phyloP scores from a whole-genome alignment of 1,140 invertebrate genomes.

The Andricus grossulariae region DNA sequence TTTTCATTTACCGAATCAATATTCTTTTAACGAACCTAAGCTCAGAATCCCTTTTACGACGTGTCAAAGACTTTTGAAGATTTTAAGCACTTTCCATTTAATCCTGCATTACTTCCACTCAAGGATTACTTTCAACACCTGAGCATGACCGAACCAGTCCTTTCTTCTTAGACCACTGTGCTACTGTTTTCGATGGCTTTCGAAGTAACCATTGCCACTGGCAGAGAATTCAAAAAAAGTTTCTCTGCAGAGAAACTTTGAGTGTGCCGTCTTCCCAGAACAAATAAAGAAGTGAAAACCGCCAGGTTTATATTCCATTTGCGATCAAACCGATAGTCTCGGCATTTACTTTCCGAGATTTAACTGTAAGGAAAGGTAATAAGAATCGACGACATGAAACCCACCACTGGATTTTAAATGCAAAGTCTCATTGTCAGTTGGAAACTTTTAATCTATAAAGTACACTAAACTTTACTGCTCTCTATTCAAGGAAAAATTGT shows the following conservation, averaged over 20 bases:
- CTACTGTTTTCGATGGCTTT: conserved; percentile 46
- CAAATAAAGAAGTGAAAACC: conserved; percentile 46
- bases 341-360: not conserved
- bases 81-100: conserved; percentile 21
- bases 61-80: not conserved
- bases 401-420: too few species aligned
- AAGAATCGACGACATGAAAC: too few species aligned
- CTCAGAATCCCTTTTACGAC: not conserved
- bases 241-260: not conserved
- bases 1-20: not conserved
- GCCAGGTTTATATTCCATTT: conserved; percentile 58
- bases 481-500: too few species aligned
- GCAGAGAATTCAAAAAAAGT: conserved; percentile 31
- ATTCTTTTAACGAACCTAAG: not conserved
- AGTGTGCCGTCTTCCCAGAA: too few species aligned
- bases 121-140: conserved; percentile 7
- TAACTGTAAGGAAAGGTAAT: too few species aligned
- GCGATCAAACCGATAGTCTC: conserved; percentile 43
- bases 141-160: conserved; percentile 14
- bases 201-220: conserved; percentile 45
- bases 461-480: too few species aligned
- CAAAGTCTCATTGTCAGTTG: too few species aligned
- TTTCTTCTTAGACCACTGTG: not conserved
- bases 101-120: conserved; percentile 6
- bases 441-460: too few species aligned